Base-by-base conservation (phyloP, 2,888 invertebrate species). In the Stenodema calcarata region DNA sequence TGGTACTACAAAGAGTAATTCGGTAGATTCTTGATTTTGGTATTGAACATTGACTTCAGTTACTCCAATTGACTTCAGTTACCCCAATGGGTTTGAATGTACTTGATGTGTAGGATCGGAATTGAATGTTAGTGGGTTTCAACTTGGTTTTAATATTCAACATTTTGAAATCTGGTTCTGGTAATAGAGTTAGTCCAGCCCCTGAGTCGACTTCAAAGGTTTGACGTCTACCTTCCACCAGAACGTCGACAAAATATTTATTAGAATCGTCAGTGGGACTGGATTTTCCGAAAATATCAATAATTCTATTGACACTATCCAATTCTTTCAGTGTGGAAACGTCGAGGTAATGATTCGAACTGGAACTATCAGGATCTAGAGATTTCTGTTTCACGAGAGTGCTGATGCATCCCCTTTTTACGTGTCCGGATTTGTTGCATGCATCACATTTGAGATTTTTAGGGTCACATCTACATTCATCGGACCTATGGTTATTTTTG, bases 201-300 rank as follows among this genome's bases (percentile, higher is more conserved):
- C 79, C 79, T 18, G 42, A 41, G 30, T 79, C 70, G 28, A 87
- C 84, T 79, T 85, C 85, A 27, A 85, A 79, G n/a, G 23, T 16
- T 47, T 70, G 73, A 23, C 16, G 50, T 28, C 28, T 84, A 3
- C 84, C 82, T 41, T 87, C 62, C n/a, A 86, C 6, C n/a, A 35
- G 35, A 47, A 86, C 86, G n/a, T 41, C 69, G 27, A 86, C 86
- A 27, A 70, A 79, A 75, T 69, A 86, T 79, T 86, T 86, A 3
- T 78, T 80, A 35, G 47, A 12, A 27, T 62, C 27, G 28, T 14
- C 9, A 75, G n/a, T n/a, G n/a, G n/a, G n/a, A n/a, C n/a, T n/a
- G n/a, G n/a, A n/a, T n/a, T n/a, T n/a, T n/a, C n/a, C n/a, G n/a
- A n/a, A n/a, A n/a, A n/a, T n/a, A n/a, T n/a, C n/a, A n/a, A n/a